Evolutionary conservation across 1,140 invertebrate species (phyloP).

Genomic region (Oedothorax gibbosus): DNA sequence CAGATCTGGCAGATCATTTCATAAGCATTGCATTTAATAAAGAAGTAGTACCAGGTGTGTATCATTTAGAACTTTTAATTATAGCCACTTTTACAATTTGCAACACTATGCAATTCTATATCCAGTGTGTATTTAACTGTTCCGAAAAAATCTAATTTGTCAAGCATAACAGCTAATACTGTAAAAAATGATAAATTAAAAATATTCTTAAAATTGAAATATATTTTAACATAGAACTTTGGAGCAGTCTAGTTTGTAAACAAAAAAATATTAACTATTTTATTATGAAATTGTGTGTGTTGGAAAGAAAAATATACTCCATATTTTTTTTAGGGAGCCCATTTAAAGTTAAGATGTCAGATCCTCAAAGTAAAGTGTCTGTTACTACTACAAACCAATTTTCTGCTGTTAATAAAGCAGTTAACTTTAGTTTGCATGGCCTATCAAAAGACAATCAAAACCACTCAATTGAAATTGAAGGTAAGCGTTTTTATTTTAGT

Average conservation of each 20-base stretch:
- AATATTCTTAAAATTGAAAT: too few species aligned
- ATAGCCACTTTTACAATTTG: too few species aligned
- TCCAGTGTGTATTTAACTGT: too few species aligned
- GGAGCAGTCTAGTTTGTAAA: too few species aligned
- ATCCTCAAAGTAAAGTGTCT: constrained; percentile 60
- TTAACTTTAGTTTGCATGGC: constrained; percentile 66
- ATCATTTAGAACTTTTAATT: neutral
- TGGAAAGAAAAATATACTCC: too few species aligned
- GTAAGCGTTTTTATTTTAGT: constrained; percentile 72
- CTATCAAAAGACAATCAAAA: constrained; percentile 86
- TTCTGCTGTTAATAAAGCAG: constrained; percentile 60
- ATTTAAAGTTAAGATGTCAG: constrained; percentile 62
- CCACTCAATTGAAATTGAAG: constrained; percentile 94
- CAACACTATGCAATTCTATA: too few species aligned
- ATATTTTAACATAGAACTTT: too few species aligned
- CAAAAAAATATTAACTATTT: too few species aligned
- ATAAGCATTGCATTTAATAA: constrained; percentile 98
- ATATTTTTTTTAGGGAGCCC: constrained; percentile 63
- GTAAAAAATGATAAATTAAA: too few species aligned
- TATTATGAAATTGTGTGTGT: too few species aligned
- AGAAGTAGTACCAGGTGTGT: constrained; percentile 75
- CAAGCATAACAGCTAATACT: too few species aligned
- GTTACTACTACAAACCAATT: constrained; percentile 57
- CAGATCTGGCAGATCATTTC: constrained; percentile 91
- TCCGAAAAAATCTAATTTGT: too few species aligned